Evolutionary conservation across 2,113 vertebrate genomes (phyloP), one percentile per base, ranked within the genome.

Genomic region (Ciconia maguari): DNA sequence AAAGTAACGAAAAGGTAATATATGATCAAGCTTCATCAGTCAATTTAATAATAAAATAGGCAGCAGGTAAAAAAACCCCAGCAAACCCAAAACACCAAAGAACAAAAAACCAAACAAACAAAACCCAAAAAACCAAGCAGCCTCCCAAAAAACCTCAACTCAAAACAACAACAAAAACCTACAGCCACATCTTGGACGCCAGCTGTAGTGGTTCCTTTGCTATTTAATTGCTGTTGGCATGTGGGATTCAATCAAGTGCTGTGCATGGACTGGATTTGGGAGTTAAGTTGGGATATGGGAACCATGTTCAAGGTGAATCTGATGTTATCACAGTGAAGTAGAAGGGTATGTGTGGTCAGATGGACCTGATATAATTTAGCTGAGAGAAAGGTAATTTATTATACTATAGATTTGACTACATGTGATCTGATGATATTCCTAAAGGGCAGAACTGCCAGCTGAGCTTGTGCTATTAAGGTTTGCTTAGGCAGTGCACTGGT

Each of bases 401-500:
- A 24, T 14, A 1, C 22, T 27, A 0, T 9, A 36, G 51, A 8
- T 81, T 15, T 51, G 55, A 13, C 5, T 57, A 2, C 2, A 0
- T 51, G 55, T 24, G 60, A 8, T 38, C 6, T 49, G 60, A 10
- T 65, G 62, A 5, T 42, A 17, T 25, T 66, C n/a, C 27, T 29
- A 2, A 16, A 70, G 60, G 41, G 44, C 36, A 48, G 51, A 46
- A 18, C 11, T 57, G 46, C 29, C 34, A 10, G 54, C 29, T 49
- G 26, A 34, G 65, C 42, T 11, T 6, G 22, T 24, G 52, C 52
- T 61, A 1, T 19, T 13, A 5, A 13, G 27, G 46, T 49, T 61
- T 61, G 10, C 36, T 65, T 2, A 6, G 36, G 12, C 44, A 20
- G 32, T 38, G 70, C 13, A 0, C 17, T 52, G 54, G 25, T 6